Evolutionary conservation across 2,113 vertebrate genomes (phyloP).

Genomic region (Etheostoma spectabile): DNA sequence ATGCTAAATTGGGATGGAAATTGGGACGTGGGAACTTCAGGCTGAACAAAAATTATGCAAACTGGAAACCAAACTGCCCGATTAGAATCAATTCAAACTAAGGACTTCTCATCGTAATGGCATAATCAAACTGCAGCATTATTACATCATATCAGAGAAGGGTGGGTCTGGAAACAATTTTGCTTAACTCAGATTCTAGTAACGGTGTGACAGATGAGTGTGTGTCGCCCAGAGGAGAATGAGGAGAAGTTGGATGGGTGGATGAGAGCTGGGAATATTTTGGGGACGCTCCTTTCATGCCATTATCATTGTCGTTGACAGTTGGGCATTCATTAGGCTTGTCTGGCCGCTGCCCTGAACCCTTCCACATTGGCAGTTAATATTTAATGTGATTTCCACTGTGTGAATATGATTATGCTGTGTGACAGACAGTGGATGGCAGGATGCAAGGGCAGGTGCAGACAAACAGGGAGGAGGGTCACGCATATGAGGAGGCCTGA

Average conservation of each 20-base stretch:
- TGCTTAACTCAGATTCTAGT: neutral
- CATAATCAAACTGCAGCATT: neutral
- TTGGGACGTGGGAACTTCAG: neutral
- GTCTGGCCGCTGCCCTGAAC: constrained; percentile 58
- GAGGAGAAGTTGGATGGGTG: constrained; percentile 27
- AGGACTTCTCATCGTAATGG: neutral
- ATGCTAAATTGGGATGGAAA: neutral
- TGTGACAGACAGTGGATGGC: constrained; percentile 65
- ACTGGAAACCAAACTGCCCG: neutral
- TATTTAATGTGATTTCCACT: constrained; percentile 64
- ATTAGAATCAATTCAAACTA: neutral
- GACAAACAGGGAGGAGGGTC: constrained; percentile 61
- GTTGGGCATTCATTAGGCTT: constrained; percentile 64
- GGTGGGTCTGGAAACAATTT: neutral
- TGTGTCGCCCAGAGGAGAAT: constrained; percentile 17
- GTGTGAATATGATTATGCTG: constrained; percentile 58
- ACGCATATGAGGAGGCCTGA: constrained; percentile 54
- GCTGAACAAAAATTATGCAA: neutral
- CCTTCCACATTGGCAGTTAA: constrained; percentile 57
- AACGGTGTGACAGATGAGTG: constrained; percentile 9
- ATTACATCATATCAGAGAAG: neutral
- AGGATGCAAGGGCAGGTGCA: constrained; percentile 60
- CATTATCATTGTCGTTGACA: constrained; percentile 57
- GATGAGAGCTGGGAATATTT: constrained; percentile 47
- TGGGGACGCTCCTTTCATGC: constrained; percentile 43